phyloP scores from a whole-genome alignment of 2,113 vertebrate species.

The Aix galericulata region DNA sequence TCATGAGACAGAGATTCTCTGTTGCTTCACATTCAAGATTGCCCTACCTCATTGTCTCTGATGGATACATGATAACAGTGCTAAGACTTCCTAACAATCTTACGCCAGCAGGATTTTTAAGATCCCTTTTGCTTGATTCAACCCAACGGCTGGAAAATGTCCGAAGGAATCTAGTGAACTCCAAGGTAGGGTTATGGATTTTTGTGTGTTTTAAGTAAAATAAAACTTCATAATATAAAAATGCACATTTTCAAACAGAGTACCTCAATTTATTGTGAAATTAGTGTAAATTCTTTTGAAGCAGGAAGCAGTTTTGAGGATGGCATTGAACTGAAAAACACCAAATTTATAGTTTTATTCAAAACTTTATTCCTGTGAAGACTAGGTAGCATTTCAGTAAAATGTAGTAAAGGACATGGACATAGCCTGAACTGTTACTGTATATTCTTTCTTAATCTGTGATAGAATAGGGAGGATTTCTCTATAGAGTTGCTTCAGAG shows the following conservation, averaged over 20 bases:
- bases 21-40: conserved; percentile 88
- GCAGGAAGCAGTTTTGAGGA: not conserved
- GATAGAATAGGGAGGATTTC: not conserved
- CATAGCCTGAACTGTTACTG: not conserved
- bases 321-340: not conserved
- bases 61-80: conserved; percentile 92
- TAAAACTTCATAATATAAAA: not conserved
- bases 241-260: accelerated
- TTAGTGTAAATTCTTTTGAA: not conserved
- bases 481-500: not conserved
- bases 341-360: not conserved
- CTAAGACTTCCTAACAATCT: conserved; percentile 77
- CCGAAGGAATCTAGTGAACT: conserved; percentile 58
- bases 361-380: not conserved
- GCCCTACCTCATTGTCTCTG: conserved; percentile 89
- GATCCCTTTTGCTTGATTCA: conserved; percentile 81
- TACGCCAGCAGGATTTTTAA: conserved; percentile 81
- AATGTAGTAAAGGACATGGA: not conserved
- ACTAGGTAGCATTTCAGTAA: not conserved
- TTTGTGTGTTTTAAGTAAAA: not conserved
- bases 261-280: not conserved
- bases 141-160: conserved; percentile 81
- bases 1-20: conserved; percentile 89
- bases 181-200: conserved; percentile 75
- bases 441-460: not conserved